Conservation (phyloP, 2,113 vertebrate species). For the Benitochromis conjunctus region DNA sequence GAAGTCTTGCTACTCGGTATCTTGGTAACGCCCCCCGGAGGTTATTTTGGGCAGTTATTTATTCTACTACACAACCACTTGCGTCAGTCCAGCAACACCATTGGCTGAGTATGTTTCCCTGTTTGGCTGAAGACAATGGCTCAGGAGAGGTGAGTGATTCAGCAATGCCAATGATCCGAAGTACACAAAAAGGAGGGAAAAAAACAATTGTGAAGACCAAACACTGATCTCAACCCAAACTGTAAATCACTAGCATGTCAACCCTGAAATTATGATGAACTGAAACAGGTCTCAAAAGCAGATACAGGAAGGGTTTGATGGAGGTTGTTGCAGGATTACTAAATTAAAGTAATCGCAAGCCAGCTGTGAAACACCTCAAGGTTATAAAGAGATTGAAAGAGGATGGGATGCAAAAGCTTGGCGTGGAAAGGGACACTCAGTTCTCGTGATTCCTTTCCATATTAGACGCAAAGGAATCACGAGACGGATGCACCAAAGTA, state of each 20-base stretch:
- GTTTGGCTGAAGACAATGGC: not conserved
- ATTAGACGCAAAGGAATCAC: no score
- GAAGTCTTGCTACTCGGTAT: not conserved
- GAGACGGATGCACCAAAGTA: not conserved
- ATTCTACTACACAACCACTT: not conserved
- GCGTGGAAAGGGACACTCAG: not conserved
- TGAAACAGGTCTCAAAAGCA: not conserved
- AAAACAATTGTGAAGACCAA: not conserved
- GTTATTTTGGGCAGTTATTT: not conserved
- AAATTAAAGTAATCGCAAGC: not conserved
- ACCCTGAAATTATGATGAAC: not conserved
- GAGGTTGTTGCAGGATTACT: not conserved
- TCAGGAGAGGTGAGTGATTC: not conserved
- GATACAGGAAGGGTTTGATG: not conserved
- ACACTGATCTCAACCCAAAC: not conserved
- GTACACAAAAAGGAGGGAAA: not conserved
- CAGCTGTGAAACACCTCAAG: slow-evolving; percentile 7
- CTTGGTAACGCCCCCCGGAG: not conserved
- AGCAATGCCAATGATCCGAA: not conserved
- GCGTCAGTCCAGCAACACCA: not conserved
- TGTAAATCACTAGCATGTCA: not conserved
- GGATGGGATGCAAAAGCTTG: slow-evolving; percentile 13
- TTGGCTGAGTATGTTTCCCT: not conserved
- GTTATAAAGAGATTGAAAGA: not conserved
- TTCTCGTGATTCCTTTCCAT: not conserved